A percentile compares a stretch with the other conserved stretches of the same genome.
These are phyloP conservation scores for Clarias pachynema DNA, from an alignment of 2,797 vertebrate species.

Conservation along the genomic window DNA sequence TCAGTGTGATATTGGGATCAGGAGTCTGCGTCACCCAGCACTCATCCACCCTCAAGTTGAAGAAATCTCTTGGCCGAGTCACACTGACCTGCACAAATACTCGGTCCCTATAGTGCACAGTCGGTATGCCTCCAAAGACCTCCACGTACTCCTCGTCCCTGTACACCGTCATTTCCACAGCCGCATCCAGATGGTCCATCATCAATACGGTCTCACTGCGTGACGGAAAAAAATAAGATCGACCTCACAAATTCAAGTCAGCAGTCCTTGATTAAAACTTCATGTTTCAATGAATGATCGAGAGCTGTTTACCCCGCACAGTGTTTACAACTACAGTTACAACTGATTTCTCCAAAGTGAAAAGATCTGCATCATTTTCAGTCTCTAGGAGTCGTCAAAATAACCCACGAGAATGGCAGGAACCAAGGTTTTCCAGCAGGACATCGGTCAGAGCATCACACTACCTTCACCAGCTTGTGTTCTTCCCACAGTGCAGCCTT, in stretches of 20 bases:
- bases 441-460: no score
- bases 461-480: no score
- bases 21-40: conserved; percentile 74
- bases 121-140: conserved; percentile 63
- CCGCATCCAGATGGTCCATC: conserved; percentile 68
- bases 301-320: not conserved
- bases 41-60: conserved; percentile 69
- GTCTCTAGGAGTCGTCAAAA: no score
- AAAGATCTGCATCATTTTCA: not conserved
- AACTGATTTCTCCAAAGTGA: not conserved
- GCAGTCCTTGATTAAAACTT: not conserved
- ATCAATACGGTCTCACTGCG: conserved; percentile 68
- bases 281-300: not conserved
- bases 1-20: conserved; percentile 53
- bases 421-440: no score
- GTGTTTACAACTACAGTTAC: not conserved
- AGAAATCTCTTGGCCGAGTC: conserved; percentile 67
- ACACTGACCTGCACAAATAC: conserved; percentile 72
- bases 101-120: conserved; percentile 68
- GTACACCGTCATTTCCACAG: conserved; percentile 69
- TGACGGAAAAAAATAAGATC: not conserved
- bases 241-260: not conserved
- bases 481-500: no score
- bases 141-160: conserved; percentile 64
- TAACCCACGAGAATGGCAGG: no score